Percentiles rank a stretch among this genome's conserved stretches.
phyloP scores from a whole-genome alignment of 2,888 invertebrate genomes.

The Ischnus inquisitorius region DNA sequence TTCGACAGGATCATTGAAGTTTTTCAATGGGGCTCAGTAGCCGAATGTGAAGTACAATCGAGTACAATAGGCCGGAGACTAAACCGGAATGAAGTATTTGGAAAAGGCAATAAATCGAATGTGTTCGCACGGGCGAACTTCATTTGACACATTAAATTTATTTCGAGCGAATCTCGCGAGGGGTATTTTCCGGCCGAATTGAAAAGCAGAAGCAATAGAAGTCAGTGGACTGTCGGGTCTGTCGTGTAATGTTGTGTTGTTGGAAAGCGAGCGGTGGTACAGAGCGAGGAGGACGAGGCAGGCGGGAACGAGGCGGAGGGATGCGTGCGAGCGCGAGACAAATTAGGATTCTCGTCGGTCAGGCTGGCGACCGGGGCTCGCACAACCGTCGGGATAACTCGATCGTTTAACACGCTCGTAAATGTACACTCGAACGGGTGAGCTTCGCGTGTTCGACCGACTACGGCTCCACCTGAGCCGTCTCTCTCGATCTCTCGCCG shows the following conservation, averaged over 20 bases:
- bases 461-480: slow-evolving; percentile 22
- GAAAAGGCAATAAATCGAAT: background rate
- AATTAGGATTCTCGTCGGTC: slow-evolving; percentile 56
- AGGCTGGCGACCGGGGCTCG: background rate
- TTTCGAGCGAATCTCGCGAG: background rate
- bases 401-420: slow-evolving; percentile 65
- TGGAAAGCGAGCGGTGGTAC: slow-evolving; percentile 4
- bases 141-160: background rate
- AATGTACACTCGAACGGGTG: slow-evolving; percentile 50
- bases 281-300: background rate
- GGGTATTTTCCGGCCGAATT: background rate
- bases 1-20: too few relatives aligned
- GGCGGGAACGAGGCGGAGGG: background rate
- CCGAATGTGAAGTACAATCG: too few relatives aligned
- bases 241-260: background rate
- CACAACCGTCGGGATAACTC: slow-evolving; percentile 55
- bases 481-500: background rate
- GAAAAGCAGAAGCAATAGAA: background rate
- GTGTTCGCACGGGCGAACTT: background rate
- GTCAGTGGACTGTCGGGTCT: background rate
- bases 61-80: too few relatives aligned
- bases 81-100: too few relatives aligned
- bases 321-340: slow-evolving; percentile 35
- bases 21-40: too few relatives aligned
- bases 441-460: slow-evolving; percentile 34